A percentile compares a stretch with the other conserved stretches of the same genome.
phyloP scores from a whole-genome alignment of 2,888 invertebrate species.

The Ommatoiulus sabulosus region DNA sequence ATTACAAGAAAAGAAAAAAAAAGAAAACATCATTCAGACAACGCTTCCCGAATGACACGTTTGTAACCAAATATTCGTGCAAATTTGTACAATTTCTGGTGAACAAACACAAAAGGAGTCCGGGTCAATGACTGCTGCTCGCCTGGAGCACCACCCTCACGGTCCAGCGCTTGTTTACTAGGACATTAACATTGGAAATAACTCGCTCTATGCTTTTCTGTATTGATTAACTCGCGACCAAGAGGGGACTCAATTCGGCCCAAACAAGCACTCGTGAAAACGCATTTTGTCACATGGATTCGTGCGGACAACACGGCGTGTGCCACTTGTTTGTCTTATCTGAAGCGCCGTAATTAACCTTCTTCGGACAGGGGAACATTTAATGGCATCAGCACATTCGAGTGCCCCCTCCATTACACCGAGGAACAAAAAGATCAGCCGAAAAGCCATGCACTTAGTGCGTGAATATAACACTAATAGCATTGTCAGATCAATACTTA shows the following conservation, averaged over 20 bases:
- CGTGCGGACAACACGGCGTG: neutral
- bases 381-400: slow-evolving; percentile 2
- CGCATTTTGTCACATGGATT: slow-evolving; percentile 34
- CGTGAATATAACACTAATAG: neutral
- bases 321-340: slow-evolving; percentile 13
- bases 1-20: too few relatives aligned
- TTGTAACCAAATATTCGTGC: too few relatives aligned
- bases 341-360: slow-evolving; percentile 34
- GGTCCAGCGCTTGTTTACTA: neutral
- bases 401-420: slow-evolving; percentile 9
- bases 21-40: too few relatives aligned
- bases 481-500: neutral
- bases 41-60: neutral
- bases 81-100: too few relatives aligned
- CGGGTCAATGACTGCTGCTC: neutral
- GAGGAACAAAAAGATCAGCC: neutral
- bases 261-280: neutral
- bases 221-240: neutral
- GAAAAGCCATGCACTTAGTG: slow-evolving; percentile 11
- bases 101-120: too few relatives aligned
- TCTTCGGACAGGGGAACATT: slow-evolving; percentile 16
- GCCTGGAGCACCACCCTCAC: neutral
- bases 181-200: slow-evolving; percentile 16
- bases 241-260: neutral
- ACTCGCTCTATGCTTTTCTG: neutral